Base-by-base conservation (phyloP, 2,888 invertebrate species). In the Malacosoma neustria region DNA sequence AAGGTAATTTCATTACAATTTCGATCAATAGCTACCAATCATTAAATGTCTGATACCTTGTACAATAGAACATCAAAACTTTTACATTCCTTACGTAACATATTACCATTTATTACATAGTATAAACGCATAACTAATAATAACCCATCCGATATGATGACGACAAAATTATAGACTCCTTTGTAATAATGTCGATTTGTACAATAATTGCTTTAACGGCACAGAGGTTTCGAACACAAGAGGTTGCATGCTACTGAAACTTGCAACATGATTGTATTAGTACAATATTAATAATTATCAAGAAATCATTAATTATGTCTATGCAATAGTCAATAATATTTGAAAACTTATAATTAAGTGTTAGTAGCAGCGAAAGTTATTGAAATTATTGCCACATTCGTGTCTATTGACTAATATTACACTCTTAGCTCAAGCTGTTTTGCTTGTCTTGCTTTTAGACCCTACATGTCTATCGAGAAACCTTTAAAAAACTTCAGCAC, bases 151-250 rank as follows among this genome's bases (percentile, higher is more conserved):
- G 47, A 51, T 35, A 54, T 53, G 55, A 61, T 65, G 64, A 67
- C 50, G 61, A 64, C 59, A 56, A 72, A 70, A 73, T 69, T 70
- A 58, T 61, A 49, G 46, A 60, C 64, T 70, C 42, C 61, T 71
- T 74, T 72, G 69, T 73, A 57, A 45, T 39, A 36, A 46, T 49
- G 51, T 56, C 59, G 49, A 37, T 57, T 55, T 48, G 40, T 42
- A 49, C 54, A 48, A 48, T 64, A 62, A 68, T 72, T 65, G 35
- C 35, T 30, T 7, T 22, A 22, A 22, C 22, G 22, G 22, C 5
- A 22, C 9, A 22, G 9, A 22, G 5, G 22, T 6, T 7, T 2
- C 5, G 5, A 22, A 7, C 9, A 22, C 5, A 22, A 22, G 9
- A 22, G 22, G 9, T 22, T 22, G 22, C 22, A 22, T 7, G 7